Conservation (phyloP, 2,113 vertebrate species). For the Picathartes gymnocephalus region DNA sequence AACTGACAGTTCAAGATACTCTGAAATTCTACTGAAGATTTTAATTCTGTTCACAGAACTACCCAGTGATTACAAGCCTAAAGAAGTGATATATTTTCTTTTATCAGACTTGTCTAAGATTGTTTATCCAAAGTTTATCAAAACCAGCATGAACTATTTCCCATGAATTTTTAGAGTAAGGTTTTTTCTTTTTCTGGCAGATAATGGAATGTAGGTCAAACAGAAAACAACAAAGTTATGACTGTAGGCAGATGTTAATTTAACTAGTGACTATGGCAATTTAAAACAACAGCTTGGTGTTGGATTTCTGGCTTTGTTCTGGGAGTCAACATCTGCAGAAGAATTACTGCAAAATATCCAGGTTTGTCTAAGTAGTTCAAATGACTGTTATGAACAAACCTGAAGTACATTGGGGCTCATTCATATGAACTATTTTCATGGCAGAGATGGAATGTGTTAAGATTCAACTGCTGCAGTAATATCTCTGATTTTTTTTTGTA, state of each 20-base stretch:
- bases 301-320: not conserved
- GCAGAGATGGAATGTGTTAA: not conserved
- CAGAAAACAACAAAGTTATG: not conserved
- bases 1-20: not conserved
- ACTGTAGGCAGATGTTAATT: not conserved
- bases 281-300: not conserved
- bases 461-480: not conserved
- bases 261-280: not conserved
- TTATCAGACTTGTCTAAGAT: not conserved
- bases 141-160: not conserved
- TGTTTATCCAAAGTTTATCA: constrained; percentile 23
- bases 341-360: not conserved
- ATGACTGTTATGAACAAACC: not conserved
- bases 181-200: not conserved
- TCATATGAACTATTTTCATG: not conserved
- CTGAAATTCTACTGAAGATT: not conserved
- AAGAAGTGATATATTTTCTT: not conserved
- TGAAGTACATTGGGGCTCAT: not conserved
- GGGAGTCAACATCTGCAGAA: not conserved
- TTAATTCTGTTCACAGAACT: not conserved
- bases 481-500: not conserved
- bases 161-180: not conserved
- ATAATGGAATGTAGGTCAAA: not conserved
- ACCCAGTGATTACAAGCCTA: not conserved
- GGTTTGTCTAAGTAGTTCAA: not conserved